phyloP scores from a whole-genome alignment of 2,888 invertebrate genomes.

The Pedicia rivosa region DNA sequence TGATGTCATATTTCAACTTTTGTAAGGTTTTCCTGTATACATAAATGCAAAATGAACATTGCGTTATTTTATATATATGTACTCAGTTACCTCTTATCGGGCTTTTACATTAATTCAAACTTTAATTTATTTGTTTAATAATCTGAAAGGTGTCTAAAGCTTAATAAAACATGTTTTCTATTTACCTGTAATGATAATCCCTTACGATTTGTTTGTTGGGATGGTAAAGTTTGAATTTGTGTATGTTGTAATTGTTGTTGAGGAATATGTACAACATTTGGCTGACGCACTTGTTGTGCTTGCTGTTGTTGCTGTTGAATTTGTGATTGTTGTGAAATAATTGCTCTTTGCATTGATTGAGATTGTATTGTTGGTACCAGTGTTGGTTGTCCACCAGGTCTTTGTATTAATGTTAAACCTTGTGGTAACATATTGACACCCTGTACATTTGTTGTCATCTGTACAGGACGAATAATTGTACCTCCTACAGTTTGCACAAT shows the following conservation, averaged over 20 bases:
- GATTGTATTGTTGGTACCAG: constrained; percentile 26
- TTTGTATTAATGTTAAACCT: constrained; percentile 29
- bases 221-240: constrained; percentile 18
- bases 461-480: constrained; percentile 28
- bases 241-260: constrained; percentile 21
- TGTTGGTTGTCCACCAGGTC: constrained; percentile 30
- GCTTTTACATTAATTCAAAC: too few relatives aligned
- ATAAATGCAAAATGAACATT: too few relatives aligned
- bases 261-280: constrained; percentile 28
- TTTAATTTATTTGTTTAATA: not conserved
- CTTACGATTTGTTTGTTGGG: constrained; percentile 20
- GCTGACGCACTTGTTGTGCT: constrained; percentile 9
- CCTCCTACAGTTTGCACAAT: too few relatives aligned
- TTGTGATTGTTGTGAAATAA: constrained; percentile 20
- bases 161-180: constrained; percentile 7
- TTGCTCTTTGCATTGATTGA: constrained; percentile 22
- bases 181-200: constrained; percentile 29
- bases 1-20: too few relatives aligned
- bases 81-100: too few relatives aligned
- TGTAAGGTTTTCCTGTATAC: too few relatives aligned
- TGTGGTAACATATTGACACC: constrained; percentile 25
- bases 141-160: not conserved
- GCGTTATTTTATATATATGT: too few relatives aligned
- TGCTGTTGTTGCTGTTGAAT: constrained; percentile 20
- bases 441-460: constrained; percentile 20